Base-by-base conservation (phyloP, 2,888 invertebrate genomes). In the Conops quadrifasciatus region DNA sequence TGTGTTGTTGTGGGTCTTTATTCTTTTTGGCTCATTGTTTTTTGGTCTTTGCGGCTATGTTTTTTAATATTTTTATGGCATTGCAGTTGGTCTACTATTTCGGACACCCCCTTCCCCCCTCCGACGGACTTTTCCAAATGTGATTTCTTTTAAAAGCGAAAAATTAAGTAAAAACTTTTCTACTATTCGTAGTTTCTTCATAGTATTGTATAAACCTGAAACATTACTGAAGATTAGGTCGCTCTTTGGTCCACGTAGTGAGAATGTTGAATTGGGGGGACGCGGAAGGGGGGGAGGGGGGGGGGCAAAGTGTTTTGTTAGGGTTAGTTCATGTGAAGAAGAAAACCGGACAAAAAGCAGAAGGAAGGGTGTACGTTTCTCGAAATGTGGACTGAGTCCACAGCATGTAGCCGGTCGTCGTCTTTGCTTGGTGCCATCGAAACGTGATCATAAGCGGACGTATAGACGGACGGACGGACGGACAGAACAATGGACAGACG, bases 51-150 rank as follows among this genome's bases (percentile, higher is more conserved):
- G 58, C 47, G 58, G 59, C 68, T 70, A 49, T 58, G 58, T 63
- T 60, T 66, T 64, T 36, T 30, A 64, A 68, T 67, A 70, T 58
- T 70, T 62, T 60, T 67, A 66, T 65, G 51, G 67, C 43, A 24
- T 65, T 47, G 7, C 60, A 49, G 66, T 53, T 56, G n/a, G 16
- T 26, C 59, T 36, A 36, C 36, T 58, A 30, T 58, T 64, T 49
- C 43, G 3, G 43, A 28, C 21, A 59, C 45, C 45, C 36, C 62
- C 19, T 21, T 21, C 21, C 21, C 13, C 21, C n/a, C 11, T 7
- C 47, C 60, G 19, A 19, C 67, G n/a, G 49, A 67, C 63, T 58
- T 70, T 67, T 67, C 72, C 67, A 68, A 72, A 73, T 73, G 70
- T 68, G 64, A 73, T 73, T 73, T 49, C 47, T 65, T 65, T 36